Conservation (phyloP, 2,113 vertebrate species). For the Zosterops japonicus region DNA sequence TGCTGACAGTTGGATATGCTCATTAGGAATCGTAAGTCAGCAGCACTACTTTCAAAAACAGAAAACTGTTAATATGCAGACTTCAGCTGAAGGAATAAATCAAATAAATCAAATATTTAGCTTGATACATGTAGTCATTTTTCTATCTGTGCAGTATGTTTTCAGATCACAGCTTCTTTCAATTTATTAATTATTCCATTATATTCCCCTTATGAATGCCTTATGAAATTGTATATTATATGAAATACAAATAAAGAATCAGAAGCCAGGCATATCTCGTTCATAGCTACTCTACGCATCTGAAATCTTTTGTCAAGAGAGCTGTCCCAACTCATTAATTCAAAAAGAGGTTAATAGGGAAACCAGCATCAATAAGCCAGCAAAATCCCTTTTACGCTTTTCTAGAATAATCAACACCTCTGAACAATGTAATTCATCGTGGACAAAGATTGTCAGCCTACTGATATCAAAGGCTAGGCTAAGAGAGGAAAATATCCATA, state of each 20-base stretch:
- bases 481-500: background rate
- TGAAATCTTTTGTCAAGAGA: background rate
- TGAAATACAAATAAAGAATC: background rate
- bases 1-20: background rate
- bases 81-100: background rate
- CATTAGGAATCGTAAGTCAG: background rate
- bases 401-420: background rate
- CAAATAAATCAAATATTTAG: background rate
- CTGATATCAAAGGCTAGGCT: background rate
- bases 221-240: background rate
- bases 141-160: background rate
- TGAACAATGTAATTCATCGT: background rate
- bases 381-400: background rate
- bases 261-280: background rate
- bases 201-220: background rate
- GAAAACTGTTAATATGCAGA: background rate
- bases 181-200: background rate
- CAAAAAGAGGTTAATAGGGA: background rate
- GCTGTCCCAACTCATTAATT: background rate
- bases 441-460: background rate
- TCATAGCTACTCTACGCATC: background rate
- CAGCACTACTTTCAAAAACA: background rate
- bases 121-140: background rate
- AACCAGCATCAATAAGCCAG: background rate
- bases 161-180: background rate